Conservation (phyloP, 2,797 vertebrate species). For the Oreortyx pictus region DNA sequence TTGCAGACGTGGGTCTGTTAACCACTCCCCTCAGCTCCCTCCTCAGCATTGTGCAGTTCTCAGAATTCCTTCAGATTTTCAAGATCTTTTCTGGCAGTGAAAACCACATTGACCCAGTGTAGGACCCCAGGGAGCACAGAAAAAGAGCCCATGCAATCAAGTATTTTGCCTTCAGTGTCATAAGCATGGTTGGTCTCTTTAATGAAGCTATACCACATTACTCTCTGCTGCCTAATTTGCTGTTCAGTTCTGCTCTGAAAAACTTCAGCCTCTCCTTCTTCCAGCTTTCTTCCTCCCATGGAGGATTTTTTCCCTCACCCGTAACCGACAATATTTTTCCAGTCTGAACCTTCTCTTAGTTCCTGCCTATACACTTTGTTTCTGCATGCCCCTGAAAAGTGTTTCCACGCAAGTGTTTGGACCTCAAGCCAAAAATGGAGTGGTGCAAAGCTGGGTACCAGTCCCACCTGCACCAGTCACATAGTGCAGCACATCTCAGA, state of each 20-base stretch:
- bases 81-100: constrained; percentile 42
- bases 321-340: constrained; percentile 34
- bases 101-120: not conserved
- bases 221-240: not conserved
- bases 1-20: constrained; percentile 49
- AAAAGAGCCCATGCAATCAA: not conserved
- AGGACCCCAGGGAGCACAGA: not conserved
- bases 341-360: not conserved
- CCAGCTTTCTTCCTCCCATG: not conserved
- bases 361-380: not conserved
- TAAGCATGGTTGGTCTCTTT: fast-evolving
- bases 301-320: not conserved
- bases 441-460: not conserved
- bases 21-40: not conserved
- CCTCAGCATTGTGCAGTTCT: not conserved
- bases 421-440: not conserved
- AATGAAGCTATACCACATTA: fast-evolving
- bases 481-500: not conserved
- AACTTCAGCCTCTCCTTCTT: constrained; percentile 19
- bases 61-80: constrained; percentile 47
- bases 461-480: not conserved
- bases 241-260: not conserved
- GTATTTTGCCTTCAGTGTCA: constrained; percentile 8
- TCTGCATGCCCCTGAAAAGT: not conserved
- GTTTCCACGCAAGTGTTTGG: fast-evolving